Base-by-base conservation (phyloP, 2,113 vertebrate species). In the Osmerus mordax region DNA sequence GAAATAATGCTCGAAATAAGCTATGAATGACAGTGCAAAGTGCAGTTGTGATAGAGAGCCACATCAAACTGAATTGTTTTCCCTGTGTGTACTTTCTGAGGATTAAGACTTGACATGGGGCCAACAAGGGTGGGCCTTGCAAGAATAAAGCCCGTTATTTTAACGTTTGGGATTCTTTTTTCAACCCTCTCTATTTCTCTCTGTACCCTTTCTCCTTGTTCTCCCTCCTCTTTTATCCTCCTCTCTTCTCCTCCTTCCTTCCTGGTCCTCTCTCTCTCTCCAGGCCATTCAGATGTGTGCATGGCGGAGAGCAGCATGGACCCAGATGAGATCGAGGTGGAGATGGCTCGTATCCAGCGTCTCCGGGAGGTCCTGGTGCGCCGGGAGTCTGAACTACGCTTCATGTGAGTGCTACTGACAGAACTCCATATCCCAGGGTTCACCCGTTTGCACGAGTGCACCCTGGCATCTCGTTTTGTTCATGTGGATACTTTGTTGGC, bases 231-330 rank as follows among this genome's bases (percentile, higher is more conserved):
- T 47, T 47, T 47, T 11, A 0, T 47, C 41, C 41, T 47, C 41
- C 2, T 47, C 9, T 4, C 2, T 28, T 52, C 25, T 55, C 29
- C 12, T 41, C 25, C 52, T 4, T 41, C 0, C 8, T 12, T 15
- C 51, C 28, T 2, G 13, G 8, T 5, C 1, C 47, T 23, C 29
- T 6, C 6, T 6, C 6, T 52, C 72, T 16, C 61, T n/a, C 29
- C 83, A 98, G 96, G 87, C 88, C 94, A 96, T 72, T 93, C 94
- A 74, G 95, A 99, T 64, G 94, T 98, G 90, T 99, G 95, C 53
- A 99, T 99, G 97, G 96, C 94, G 5, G 97, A 99, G 88, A 95
- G 94, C 79, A 95, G 93, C 82, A 94, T 97, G 94, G 94, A 95
- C 90, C 95, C 96, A 0, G 97, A 98, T 56, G 97, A 98, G 91